Conservation (phyloP, 2,888 invertebrate genomes). For the Eledone cirrhosa region DNA sequence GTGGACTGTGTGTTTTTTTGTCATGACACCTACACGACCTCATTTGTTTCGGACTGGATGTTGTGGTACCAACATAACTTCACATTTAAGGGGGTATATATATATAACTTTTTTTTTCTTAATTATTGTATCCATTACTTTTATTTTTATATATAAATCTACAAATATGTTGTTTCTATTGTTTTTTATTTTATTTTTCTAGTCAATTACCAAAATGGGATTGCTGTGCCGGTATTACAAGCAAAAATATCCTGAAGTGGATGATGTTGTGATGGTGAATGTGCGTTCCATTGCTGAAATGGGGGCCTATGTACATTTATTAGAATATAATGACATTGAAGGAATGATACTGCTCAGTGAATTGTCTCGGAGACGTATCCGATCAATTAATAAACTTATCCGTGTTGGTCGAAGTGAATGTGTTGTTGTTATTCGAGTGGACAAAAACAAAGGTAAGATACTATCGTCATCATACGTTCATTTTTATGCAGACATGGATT, state of each 20-base stretch:
- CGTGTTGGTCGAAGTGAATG: constrained; percentile 98
- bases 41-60: too few species aligned
- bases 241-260: constrained; percentile 96
- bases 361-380: constrained; percentile 95
- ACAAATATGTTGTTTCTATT: not conserved
- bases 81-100: too few species aligned
- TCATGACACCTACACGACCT: too few species aligned
- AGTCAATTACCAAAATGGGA: constrained; percentile 48
- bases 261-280: constrained; percentile 99
- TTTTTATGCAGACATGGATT: too few species aligned
- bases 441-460: constrained; percentile 92
- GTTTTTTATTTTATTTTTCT: constrained; percentile 69
- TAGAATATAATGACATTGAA: constrained; percentile 99
- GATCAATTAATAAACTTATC: constrained; percentile 99
- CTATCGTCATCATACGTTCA: not conserved
- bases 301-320: constrained; percentile 97
- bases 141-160: too few species aligned
- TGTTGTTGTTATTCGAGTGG: constrained; percentile 98
- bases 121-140: too few species aligned
- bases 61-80: too few species aligned
- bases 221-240: constrained; percentile 84
- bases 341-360: constrained; percentile 98
- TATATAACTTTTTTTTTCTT: too few species aligned
- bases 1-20: too few species aligned
- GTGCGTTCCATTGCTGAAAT: constrained; percentile 97